Base-by-base conservation (phyloP, 2,113 vertebrate species). In the Semnornis frantzii region DNA sequence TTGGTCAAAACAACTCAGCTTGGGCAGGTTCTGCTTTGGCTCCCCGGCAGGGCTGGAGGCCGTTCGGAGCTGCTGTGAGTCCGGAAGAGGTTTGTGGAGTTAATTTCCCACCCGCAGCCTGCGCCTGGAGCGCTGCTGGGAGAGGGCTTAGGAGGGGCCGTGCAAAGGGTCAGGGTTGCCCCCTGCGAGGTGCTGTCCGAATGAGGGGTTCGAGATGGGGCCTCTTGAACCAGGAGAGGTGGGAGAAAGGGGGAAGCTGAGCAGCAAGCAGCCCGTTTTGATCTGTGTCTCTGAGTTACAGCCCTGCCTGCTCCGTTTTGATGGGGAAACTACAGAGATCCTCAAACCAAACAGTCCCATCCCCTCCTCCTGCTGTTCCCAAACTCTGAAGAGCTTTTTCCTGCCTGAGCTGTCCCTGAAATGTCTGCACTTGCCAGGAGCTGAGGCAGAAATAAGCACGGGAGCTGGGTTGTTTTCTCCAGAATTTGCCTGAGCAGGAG, bases 61-160 rank as follows among this genome's bases (percentile, higher is more conserved):
- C 13, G 50, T 19, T 23, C 4, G 2, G 2, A 39, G 54, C 8
- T 74, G 50, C 3, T 30, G 37, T 3, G 8, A 30, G 34, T 12
- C 46, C 9, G 27, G 79, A 60, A 70, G 69, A 28, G 31, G 9
- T 46, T 77, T 21, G 0, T 0, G 23, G 60, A 54, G 50, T 12
- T 69, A 12, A 15, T 42, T 84, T 65, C 58, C 58, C 27, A 23
- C 25, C 4, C 69, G 48, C 60, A 65, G 78, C 58, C 57, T 13
- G 14, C 0, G 48, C 1, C 0, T 2, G 39, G 16, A 5, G 16
- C 23, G 6, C 73, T 1, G 34, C 27, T 62, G 5, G 0, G 1
- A 57, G 70, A 39, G 70, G 84, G 30, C 12, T 71, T 18, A 11
- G 34, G 65, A 60, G 58, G 14, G 58, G 15, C 28, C 27, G 1